Percentiles rank a stretch among this genome's conserved stretches.
Conservation (phyloP, 2,888 invertebrate genomes). For the Dexiosoma caninum region DNA sequence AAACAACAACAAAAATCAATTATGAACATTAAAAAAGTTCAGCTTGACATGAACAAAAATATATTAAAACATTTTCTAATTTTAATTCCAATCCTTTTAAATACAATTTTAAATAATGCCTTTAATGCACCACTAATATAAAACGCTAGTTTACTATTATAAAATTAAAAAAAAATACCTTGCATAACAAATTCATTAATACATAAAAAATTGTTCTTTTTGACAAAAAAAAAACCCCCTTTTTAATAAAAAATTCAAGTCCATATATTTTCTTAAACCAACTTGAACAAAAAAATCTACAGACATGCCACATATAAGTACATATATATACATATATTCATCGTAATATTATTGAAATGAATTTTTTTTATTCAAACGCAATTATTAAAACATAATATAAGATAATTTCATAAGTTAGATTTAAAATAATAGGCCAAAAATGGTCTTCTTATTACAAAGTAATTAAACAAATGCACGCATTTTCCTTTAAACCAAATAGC, state of each 20-base stretch:
- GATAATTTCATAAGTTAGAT: conserved; percentile 1
- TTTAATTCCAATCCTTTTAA: conserved; percentile 50
- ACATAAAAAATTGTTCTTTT: conserved; percentile 38
- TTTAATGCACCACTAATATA: conserved; percentile 55
- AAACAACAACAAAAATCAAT: conserved; percentile 19
- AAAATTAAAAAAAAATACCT: conserved; percentile 70
- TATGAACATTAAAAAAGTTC: conserved; percentile 36
- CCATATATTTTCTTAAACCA: conserved; percentile 19
- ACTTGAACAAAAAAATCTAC: too few species aligned
- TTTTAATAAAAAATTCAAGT: not conserved
- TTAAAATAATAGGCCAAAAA: conserved; percentile 1
- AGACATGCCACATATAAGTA: not conserved
- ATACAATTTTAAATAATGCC: conserved; percentile 60
- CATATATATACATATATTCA: not conserved
- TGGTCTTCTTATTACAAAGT: conserved; percentile 28
- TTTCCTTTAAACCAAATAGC: conserved; percentile 10
- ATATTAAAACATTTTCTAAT: conserved; percentile 44
- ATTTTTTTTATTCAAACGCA: not conserved
- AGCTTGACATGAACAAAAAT: conserved; percentile 39
- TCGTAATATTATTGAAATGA: not conserved
- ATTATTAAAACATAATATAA: not conserved
- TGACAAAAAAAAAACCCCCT: not conserved
- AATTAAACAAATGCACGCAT: conserved; percentile 14
- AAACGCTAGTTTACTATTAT: conserved; percentile 57
- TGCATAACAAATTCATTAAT: conserved; percentile 78